Evolutionary conservation across 2,797 vertebrate species (phyloP).

Genomic region (Triplophysa bombifrons): DNA sequence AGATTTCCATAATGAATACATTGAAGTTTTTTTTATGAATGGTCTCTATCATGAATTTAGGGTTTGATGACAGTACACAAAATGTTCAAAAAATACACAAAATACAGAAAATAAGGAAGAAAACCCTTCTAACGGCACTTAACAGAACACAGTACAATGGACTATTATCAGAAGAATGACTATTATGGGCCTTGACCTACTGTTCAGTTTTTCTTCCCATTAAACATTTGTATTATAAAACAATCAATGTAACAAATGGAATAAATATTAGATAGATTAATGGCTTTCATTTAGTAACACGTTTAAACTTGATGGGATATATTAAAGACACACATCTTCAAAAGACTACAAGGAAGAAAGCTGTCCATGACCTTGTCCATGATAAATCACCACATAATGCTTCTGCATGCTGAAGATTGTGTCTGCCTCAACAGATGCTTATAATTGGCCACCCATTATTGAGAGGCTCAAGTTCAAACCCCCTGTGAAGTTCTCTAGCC

Average conservation of each 20-base stretch:
- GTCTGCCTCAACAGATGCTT: slow-evolving; percentile 32
- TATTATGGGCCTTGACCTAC: neutral
- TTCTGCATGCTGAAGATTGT: slow-evolving; percentile 18
- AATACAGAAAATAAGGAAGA: too few species aligned
- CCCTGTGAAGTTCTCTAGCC: slow-evolving; percentile 39
- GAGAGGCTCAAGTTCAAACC: slow-evolving; percentile 34
- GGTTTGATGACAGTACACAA: neutral
- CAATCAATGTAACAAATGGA: neutral
- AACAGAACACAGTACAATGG: too few species aligned
- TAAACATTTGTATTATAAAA: neutral
- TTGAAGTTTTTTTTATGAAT: neutral
- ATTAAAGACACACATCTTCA: slow-evolving; percentile 32
- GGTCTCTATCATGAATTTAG: neutral
- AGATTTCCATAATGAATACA: too few species aligned
- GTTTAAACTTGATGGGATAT: slow-evolving; percentile 1
- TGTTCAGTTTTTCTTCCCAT: neutral
- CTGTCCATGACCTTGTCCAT: slow-evolving; percentile 2
- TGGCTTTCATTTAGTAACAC: neutral
- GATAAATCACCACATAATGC: slow-evolving; percentile 32
- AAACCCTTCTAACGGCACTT: too few species aligned
- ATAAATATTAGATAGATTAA: neutral
- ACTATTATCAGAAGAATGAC: neutral
- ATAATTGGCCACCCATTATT: slow-evolving; percentile 48
- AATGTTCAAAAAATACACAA: too few species aligned
- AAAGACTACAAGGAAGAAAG: slow-evolving; percentile 28